Conservation (phyloP, 2,797 vertebrate genomes). For the Anabacerthia variegaticeps region DNA sequence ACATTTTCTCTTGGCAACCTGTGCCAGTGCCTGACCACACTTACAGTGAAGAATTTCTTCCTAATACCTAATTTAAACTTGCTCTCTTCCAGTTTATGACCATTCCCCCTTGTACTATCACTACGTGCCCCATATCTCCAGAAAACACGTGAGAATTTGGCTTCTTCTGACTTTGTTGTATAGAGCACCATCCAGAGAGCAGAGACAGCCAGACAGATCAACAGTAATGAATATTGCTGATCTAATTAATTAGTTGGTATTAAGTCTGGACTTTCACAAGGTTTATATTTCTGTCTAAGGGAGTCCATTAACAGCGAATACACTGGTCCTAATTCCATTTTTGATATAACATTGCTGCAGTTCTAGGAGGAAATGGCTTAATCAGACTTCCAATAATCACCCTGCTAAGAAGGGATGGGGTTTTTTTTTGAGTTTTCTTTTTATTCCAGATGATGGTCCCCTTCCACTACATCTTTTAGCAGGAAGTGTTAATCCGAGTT, state of each 20-base stretch:
- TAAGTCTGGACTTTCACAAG: not conserved
- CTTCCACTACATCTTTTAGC: not conserved
- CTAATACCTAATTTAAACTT: not conserved
- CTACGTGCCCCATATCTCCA: not conserved
- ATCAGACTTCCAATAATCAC: not conserved
- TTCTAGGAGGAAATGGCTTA: not conserved
- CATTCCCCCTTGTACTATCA: not conserved
- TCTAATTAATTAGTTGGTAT: not conserved
- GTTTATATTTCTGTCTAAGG: not conserved
- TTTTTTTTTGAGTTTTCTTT: fast-evolving
- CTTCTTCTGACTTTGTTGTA: not conserved
- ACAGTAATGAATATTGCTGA: not conserved
- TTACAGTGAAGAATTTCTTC: not conserved
- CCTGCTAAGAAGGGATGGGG: not conserved
- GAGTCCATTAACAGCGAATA: not conserved
- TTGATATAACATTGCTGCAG: not conserved
- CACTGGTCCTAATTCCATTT: not conserved
- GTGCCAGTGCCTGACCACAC: not conserved
- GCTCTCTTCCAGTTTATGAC: not conserved
- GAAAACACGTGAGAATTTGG: not conserved
- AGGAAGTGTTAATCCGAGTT: not conserved
- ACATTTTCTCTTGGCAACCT: not conserved
- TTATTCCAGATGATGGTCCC: not conserved
- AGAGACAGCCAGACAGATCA: not conserved
- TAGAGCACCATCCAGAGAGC: not conserved